Percentiles rank a stretch among this genome's conserved stretches.
Evolutionary conservation across 2,113 vertebrate genomes (phyloP).

Genomic region (Drymodes brunneopygia): DNA sequence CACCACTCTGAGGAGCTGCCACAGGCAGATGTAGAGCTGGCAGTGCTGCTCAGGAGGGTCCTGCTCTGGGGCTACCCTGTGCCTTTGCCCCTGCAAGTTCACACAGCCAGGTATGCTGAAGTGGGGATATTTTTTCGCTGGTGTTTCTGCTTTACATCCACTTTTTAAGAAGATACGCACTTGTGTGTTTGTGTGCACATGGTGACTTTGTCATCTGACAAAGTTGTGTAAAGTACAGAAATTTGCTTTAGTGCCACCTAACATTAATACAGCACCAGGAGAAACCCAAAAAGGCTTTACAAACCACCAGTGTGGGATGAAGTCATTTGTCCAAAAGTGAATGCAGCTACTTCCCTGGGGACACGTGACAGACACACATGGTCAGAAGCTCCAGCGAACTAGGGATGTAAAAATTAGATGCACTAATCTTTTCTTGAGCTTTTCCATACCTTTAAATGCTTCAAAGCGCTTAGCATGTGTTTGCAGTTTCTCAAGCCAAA

Average conservation of each 20-base stretch:
- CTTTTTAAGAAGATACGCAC: not conserved
- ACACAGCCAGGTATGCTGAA: not conserved
- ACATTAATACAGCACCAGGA: not conserved
- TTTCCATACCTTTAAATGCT: not conserved
- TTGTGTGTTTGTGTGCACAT: not conserved
- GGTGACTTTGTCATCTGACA: not conserved
- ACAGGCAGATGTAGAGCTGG: not conserved
- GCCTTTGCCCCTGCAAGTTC: not conserved
- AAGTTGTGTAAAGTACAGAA: not conserved
- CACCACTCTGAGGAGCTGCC: not conserved
- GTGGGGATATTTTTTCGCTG: not conserved
- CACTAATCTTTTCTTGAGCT: not conserved
- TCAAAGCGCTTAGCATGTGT: not conserved
- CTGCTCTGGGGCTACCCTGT: not conserved
- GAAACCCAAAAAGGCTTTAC: conserved; percentile 26
- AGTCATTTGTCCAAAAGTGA: not conserved
- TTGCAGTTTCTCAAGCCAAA: not conserved
- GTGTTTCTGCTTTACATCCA: not conserved
- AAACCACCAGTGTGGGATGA: not conserved
- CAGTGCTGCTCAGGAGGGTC: not conserved
- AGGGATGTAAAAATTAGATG: not conserved
- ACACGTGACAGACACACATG: not conserved
- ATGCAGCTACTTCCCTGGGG: not conserved
- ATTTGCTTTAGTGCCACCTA: not conserved
- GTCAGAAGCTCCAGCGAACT: not conserved